These are phyloP conservation scores for Sapayoa aenigma DNA, from an alignment of 2,113 vertebrate species.

Conservation along the genomic window DNA sequence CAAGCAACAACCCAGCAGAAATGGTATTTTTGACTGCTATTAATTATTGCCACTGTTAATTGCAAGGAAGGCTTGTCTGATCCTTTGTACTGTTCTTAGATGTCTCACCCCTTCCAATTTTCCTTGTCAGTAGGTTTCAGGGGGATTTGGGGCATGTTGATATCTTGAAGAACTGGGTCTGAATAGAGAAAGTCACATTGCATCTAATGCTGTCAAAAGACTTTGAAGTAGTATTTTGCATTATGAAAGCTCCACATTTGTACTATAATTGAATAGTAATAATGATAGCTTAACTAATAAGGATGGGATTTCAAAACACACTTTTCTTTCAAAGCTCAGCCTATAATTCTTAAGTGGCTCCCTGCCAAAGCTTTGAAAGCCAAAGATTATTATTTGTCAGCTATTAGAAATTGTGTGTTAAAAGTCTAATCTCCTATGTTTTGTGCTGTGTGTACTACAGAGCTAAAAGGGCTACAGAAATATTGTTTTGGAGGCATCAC, in stretches of 20 bases:
- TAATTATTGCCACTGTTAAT: not conserved
- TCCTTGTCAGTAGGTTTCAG: not conserved
- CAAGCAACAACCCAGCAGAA: not conserved
- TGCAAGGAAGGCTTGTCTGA: not conserved
- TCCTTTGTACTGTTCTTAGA: not conserved
- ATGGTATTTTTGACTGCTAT: not conserved
- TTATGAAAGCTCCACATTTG: conserved; percentile 22
- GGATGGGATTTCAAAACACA: conserved; percentile 17
- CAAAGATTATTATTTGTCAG: conserved; percentile 18
- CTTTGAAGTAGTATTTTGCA: not conserved
- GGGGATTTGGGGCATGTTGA: not conserved
- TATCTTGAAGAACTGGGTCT: not conserved
- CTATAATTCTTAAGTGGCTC: conserved; percentile 39
- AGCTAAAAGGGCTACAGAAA: not conserved
- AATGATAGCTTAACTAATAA: conserved; percentile 25
- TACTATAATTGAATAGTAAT: not conserved
- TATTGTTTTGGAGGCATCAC: not conserved
- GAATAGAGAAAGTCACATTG: not conserved
- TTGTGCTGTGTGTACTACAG: not conserved
- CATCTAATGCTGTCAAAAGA: not conserved
- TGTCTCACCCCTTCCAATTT: not conserved
- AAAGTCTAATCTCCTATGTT: conserved; percentile 8
- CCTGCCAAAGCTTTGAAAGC: conserved; percentile 25
- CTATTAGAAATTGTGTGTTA: conserved; percentile 9
- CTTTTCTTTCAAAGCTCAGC: not conserved